These are phyloP conservation scores for Suillia variegata DNA, from an alignment of 2,888 invertebrate species.

Conservation along the genomic window DNA sequence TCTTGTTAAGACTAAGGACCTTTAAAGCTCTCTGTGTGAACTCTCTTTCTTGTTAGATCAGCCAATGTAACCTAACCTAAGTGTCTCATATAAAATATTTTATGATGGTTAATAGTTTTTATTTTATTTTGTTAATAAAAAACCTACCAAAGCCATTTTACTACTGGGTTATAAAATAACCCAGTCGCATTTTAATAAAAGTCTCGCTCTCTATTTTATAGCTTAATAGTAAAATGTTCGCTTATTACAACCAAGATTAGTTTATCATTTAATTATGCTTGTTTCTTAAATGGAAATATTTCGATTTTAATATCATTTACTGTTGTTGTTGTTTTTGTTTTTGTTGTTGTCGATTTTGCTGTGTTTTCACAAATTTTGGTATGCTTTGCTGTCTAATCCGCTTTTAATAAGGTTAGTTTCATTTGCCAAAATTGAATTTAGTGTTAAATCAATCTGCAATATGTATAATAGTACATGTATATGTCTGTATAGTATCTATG, in stretches of 20 bases:
- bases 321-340: neutral
- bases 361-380: neutral
- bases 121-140: no score
- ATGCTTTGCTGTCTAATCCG: neutral
- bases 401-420: slow-evolving; percentile 48
- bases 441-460: slow-evolving; percentile 19
- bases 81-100: no score
- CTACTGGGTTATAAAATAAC: neutral
- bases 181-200: no score
- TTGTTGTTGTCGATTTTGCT: neutral
- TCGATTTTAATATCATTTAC: neutral
- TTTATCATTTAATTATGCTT: slow-evolving; percentile 58
- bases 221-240: no score
- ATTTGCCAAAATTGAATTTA: slow-evolving; percentile 39
- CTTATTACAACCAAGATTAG: slow-evolving; percentile 57
- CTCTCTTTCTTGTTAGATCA: no score
- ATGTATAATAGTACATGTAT: slow-evolving; percentile 6
- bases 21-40: no score
- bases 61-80: no score
- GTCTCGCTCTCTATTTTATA: no score
- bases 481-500: neutral
- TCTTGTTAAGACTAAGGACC: no score
- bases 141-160: no score
- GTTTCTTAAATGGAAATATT: neutral
- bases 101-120: no score